These are phyloP conservation scores for Diachrysia chrysitis DNA, from an alignment of 2,888 invertebrate genomes.

Conservation along the genomic window DNA sequence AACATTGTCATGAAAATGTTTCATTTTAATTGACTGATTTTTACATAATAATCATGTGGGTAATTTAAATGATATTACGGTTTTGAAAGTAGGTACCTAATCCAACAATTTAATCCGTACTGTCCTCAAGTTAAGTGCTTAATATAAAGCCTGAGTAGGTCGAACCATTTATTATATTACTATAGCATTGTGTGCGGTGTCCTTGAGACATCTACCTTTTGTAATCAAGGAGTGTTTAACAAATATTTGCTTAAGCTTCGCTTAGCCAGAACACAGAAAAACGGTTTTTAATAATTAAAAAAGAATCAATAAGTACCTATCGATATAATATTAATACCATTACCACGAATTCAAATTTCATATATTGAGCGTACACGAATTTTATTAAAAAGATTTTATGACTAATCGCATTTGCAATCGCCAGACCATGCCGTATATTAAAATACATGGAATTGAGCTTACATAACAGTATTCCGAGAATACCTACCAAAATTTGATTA, in stretches of 20 bases:
- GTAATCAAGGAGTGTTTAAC: neutral
- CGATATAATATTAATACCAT: neutral
- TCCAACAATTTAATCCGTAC: neutral
- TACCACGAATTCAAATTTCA: neutral
- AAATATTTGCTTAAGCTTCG: conserved; percentile 1
- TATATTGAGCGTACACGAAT: neutral
- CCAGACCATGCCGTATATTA: neutral
- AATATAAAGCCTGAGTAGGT: neutral
- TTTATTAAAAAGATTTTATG: neutral
- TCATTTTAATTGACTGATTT: conserved; percentile 16
- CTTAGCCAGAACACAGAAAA: neutral
- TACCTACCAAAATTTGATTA: neutral
- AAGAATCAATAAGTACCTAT: neutral
- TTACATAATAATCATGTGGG: neutral
- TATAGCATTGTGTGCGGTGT: neutral
- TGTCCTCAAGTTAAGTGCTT: neutral
- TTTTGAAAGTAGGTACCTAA: neutral
- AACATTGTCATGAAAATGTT: conserved; percentile 21
- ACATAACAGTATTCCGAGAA: neutral
- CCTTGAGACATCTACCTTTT: neutral
- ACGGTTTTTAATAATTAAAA: neutral
- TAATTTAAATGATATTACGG: neutral
- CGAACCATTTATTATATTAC: no score
- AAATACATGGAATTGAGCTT: conserved; percentile 1
- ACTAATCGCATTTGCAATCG: neutral